Evolutionary conservation across 2,797 vertebrate species (phyloP).

Genomic region (Poliocrania exsul): DNA sequence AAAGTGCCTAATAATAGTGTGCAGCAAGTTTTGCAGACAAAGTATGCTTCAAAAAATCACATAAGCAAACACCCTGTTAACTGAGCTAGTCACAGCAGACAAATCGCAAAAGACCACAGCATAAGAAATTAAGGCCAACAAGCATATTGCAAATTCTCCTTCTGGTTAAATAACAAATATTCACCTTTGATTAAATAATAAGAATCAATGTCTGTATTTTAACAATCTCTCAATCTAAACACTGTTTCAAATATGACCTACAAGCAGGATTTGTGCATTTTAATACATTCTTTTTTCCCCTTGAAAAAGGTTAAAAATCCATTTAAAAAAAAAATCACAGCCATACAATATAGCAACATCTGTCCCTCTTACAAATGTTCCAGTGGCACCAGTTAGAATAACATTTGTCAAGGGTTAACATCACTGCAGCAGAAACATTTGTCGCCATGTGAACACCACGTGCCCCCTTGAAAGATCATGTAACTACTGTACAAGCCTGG

Average conservation of each 20-base stretch:
- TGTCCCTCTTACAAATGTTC: not conserved
- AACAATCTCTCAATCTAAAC: not conserved
- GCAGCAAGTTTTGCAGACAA: not conserved
- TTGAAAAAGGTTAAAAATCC: not conserved
- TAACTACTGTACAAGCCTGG: not conserved
- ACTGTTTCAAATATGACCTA: not conserved
- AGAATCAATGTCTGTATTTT: not conserved
- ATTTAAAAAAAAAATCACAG: not conserved
- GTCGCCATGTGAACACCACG: rapidly evolving
- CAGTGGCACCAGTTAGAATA: not conserved
- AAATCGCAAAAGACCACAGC: not conserved
- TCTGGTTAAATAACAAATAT: not conserved
- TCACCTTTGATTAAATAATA: not conserved
- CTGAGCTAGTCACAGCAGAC: not conserved
- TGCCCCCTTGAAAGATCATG: not conserved
- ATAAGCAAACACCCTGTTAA: not conserved
- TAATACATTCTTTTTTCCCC: not conserved
- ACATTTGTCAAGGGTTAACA: not conserved
- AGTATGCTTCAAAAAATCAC: not conserved
- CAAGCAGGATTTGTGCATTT: not conserved
- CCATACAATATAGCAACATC: not conserved
- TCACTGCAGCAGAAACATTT: not conserved
- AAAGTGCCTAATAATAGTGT: not conserved
- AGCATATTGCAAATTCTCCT: not conserved
- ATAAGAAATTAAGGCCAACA: not conserved